Conservation (phyloP, 2,888 invertebrate species). For the Geophilus truncorum region DNA sequence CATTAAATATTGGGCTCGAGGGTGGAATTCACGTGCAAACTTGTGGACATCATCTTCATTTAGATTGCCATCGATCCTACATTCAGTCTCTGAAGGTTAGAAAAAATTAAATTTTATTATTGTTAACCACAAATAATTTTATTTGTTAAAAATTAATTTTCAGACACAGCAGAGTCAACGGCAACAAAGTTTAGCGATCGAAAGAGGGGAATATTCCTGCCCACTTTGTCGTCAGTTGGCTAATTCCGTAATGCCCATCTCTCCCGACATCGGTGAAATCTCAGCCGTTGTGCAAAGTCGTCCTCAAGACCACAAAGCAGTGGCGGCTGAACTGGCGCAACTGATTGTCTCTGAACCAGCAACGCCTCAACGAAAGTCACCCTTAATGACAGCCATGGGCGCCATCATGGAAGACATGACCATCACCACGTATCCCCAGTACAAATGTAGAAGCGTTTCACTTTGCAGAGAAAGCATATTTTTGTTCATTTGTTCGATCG, state of each 20-base stretch:
- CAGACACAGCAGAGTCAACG: slow-evolving; percentile 53
- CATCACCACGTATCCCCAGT: slow-evolving; percentile 74
- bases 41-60: slow-evolving; percentile 94
- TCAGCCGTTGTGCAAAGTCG: slow-evolving; percentile 52
- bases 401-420: slow-evolving; percentile 80
- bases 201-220: slow-evolving; percentile 85
- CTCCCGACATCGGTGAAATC: slow-evolving; percentile 56
- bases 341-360: slow-evolving; percentile 52
- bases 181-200: slow-evolving; percentile 65
- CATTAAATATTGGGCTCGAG: slow-evolving; percentile 77
- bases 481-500: slow-evolving; percentile 61
- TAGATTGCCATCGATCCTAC: slow-evolving; percentile 89
- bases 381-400: slow-evolving; percentile 50
- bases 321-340: slow-evolving; percentile 46
- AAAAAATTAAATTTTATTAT: background rate
- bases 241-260: slow-evolving; percentile 73
- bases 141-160: background rate
- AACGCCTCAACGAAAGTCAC: slow-evolving; percentile 43
- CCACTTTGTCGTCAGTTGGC: slow-evolving; percentile 90
- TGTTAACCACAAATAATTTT: no score
- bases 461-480: slow-evolving; percentile 70
- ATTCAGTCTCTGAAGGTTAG: slow-evolving; percentile 68
- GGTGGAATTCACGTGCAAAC: slow-evolving; percentile 90
- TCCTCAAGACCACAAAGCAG: slow-evolving; percentile 48
- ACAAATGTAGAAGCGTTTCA: slow-evolving; percentile 53